Conservation (phyloP, 2,797 vertebrate genomes). For the Graptemys geographica region DNA sequence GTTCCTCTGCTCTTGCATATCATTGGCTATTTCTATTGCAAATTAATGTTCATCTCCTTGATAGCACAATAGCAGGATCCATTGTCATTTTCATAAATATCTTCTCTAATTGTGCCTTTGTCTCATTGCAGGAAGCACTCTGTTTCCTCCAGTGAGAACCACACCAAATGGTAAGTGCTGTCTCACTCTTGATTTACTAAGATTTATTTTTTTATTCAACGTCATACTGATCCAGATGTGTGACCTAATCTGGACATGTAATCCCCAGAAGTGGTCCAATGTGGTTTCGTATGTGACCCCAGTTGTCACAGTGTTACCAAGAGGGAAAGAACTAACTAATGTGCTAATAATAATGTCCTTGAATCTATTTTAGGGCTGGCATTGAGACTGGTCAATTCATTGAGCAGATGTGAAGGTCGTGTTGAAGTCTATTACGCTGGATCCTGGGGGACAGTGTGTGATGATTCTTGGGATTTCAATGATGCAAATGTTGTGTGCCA, state of each 20-base stretch:
- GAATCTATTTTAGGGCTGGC: neutral
- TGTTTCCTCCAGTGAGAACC: neutral
- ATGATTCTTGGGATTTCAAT: neutral
- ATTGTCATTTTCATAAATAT: no score
- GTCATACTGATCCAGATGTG: neutral
- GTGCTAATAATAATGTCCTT: neutral
- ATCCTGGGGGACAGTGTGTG: slow-evolving; percentile 59
- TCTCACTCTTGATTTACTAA: neutral
- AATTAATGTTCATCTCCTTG: no score
- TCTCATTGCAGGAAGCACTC: neutral
- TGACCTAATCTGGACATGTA: neutral
- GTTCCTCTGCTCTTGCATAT: no score
- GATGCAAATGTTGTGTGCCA: slow-evolving; percentile 50
- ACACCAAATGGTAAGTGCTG: neutral
- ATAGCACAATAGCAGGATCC: no score
- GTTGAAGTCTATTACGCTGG: slow-evolving; percentile 38
- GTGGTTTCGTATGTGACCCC: neutral
- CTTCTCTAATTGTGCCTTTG: no score
- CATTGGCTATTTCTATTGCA: no score
- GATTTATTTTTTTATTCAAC: neutral
- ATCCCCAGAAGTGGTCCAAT: neutral
- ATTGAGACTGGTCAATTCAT: neutral
- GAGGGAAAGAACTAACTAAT: neutral
- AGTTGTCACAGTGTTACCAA: neutral
- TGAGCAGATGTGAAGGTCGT: slow-evolving; percentile 12